These are phyloP conservation scores for Dipodomys stephensi DNA, from an alignment of 2,113 vertebrate genomes.

Conservation along the genomic window DNA sequence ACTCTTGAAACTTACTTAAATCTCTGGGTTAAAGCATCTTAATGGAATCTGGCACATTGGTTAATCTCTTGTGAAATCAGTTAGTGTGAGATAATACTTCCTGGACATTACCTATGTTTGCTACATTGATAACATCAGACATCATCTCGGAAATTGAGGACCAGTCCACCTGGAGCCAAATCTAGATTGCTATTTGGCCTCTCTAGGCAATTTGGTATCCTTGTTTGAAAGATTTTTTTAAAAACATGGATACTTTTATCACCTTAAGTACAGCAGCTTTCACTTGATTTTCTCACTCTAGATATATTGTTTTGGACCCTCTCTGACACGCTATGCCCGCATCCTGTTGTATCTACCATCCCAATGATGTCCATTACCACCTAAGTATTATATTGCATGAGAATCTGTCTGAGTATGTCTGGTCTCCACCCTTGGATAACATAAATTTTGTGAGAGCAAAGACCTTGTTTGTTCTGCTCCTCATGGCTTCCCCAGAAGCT, in stretches of 20 bases:
- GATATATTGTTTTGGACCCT: neutral
- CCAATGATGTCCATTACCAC: neutral
- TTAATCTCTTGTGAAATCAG: neutral
- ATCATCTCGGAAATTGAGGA: neutral
- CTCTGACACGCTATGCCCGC: too few relatives aligned
- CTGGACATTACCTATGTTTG: neutral
- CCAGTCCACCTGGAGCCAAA: neutral
- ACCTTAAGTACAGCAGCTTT: neutral
- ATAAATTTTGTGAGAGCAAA: neutral
- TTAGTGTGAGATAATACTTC: neutral
- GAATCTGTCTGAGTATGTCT: neutral
- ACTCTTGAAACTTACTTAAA: too few relatives aligned
- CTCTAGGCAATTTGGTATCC: neutral
- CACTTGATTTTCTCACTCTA: neutral
- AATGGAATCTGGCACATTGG: too few relatives aligned
- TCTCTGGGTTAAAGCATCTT: too few relatives aligned
- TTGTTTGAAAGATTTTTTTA: neutral
- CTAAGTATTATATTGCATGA: neutral
- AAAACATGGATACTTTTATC: neutral
- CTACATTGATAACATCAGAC: neutral
- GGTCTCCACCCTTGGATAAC: neutral
- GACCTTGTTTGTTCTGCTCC: neutral
- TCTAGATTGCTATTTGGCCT: neutral
- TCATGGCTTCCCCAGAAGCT: neutral
- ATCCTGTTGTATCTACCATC: neutral